Percentiles rank a stretch among this genome's conserved stretches.
Conservation (phyloP, 2,113 vertebrate genomes). For the Rutilus rutilus region DNA sequence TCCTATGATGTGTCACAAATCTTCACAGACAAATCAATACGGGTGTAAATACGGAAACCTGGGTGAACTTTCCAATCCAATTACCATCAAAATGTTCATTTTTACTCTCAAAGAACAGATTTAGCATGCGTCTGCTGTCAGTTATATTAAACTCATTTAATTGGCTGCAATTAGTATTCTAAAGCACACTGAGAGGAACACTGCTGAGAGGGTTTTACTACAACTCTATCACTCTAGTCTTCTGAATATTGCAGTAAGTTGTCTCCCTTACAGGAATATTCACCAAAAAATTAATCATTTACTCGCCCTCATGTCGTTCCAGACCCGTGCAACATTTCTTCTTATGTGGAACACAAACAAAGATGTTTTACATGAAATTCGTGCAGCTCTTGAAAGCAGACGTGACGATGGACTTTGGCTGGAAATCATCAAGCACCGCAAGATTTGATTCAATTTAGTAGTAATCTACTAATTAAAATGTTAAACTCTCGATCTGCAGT, state of each 20-base stretch:
- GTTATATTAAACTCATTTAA: not conserved
- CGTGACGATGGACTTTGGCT: no score
- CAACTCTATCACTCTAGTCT: not conserved
- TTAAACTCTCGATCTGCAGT: not conserved
- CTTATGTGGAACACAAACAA: not conserved
- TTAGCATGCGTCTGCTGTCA: not conserved
- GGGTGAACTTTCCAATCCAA: not conserved
- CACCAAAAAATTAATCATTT: not conserved
- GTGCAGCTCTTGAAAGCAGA: not conserved
- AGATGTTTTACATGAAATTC: not conserved
- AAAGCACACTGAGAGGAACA: not conserved
- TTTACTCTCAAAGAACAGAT: not conserved
- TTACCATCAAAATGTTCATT: not conserved
- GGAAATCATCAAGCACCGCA: not conserved
- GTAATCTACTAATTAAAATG: not conserved
- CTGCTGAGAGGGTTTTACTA: not conserved
- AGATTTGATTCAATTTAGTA: not conserved
- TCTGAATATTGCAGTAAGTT: not conserved
- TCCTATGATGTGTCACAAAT: not conserved
- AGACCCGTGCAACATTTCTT: not conserved
- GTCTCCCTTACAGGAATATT: not conserved
- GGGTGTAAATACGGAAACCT: not conserved
- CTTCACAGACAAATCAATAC: not conserved
- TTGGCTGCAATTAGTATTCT: not conserved
- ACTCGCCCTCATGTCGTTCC: not conserved